phyloP scores from a whole-genome alignment of 1,140 invertebrate species.

The Diuraphis noxia region DNA sequence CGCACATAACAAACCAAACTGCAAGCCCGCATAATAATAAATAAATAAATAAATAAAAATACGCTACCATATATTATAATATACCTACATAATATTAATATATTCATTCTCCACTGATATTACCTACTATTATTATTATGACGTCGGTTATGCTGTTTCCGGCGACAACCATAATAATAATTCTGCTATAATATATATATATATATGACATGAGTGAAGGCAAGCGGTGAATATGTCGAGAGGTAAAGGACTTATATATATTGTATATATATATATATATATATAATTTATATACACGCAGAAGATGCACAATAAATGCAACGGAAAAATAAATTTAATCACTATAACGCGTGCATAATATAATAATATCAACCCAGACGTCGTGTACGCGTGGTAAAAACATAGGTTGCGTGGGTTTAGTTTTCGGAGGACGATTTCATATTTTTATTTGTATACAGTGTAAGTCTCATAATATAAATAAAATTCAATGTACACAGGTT shows the following conservation, averaged over 20 bases:
- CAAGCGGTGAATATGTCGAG: not conserved
- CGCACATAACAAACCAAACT: not conserved
- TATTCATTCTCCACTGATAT: not conserved
- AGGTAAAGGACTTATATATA: not conserved
- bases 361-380: not conserved
- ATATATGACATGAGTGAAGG: not conserved
- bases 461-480: not conserved
- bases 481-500: not conserved
- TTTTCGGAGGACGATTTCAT: not conserved
- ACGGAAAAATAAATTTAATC: not conserved
- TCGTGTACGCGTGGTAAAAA: conserved; percentile 1
- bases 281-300: not conserved
- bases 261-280: not conserved
- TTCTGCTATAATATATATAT: not conserved
- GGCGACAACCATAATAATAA: not conserved
- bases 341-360: not conserved
- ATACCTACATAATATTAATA: not conserved
- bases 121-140: not conserved
- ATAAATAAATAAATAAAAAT: conserved; percentile 11
- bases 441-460: not conserved
- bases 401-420: not conserved
- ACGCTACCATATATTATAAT: not conserved
- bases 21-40: not conserved
- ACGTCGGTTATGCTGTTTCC: not conserved
- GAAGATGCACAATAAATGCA: not conserved